Percentiles rank a stretch among this genome's conserved stretches.
These are phyloP conservation scores for Achroia grisella DNA, from an alignment of 1,140 invertebrate species.

Conservation along the genomic window DNA sequence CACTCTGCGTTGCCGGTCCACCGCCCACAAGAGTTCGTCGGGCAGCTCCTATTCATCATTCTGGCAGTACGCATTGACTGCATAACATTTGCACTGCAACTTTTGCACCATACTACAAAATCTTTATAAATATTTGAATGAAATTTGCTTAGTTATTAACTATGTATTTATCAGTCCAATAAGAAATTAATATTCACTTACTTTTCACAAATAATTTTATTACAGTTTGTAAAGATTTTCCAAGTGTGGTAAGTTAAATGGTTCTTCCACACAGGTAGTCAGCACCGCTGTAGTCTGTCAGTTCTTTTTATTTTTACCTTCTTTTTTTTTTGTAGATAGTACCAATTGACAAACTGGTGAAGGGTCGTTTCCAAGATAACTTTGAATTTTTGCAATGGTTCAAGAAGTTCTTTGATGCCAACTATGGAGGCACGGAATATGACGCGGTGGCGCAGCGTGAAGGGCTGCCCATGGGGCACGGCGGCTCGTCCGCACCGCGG, in stretches of 20 bases:
- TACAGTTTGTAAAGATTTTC: conserved; percentile 10
- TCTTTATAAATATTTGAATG: background rate
- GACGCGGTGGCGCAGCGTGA: conserved; percentile 90
- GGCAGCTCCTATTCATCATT: conserved; percentile 38
- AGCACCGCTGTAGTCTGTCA: conserved; percentile 20
- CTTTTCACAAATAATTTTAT: background rate
- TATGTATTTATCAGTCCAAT: background rate
- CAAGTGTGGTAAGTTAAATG: conserved; percentile 18
- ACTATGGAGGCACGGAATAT: conserved; percentile 95
- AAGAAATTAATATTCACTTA: background rate
- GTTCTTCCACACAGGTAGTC: conserved; percentile 18
- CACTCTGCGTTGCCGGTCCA: conserved; percentile 40
- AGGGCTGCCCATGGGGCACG: conserved; percentile 86
- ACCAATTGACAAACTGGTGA: conserved; percentile 92
- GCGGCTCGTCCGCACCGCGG: conserved; percentile 75
- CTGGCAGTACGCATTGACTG: conserved; percentile 61
- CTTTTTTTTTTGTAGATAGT: conserved; percentile 83
- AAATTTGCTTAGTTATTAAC: background rate
- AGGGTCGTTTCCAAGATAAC: conserved; percentile 97
- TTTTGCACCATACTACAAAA: conserved; percentile 21
- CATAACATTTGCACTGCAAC: conserved; percentile 20
- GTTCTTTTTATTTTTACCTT: conserved; percentile 56
- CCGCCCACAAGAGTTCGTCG: conserved; percentile 28
- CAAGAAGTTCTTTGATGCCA: conserved; percentile 99
- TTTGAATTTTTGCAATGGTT: conserved; percentile 99